Conservation (phyloP, 2,888 invertebrate species). For the Sycophila texana region DNA sequence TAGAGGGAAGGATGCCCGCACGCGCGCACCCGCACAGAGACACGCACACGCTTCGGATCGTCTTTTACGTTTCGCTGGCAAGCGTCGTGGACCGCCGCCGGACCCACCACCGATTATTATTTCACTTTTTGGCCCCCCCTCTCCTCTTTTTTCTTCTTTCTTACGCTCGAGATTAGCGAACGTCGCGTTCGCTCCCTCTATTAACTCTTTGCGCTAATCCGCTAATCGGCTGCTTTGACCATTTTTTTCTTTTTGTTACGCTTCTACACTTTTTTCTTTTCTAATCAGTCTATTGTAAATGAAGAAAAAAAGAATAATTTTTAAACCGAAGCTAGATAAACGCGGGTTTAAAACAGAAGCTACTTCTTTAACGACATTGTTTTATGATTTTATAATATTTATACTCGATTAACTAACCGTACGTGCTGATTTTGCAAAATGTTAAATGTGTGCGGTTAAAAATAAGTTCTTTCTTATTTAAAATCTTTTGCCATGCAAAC, state of each 20-base stretch:
- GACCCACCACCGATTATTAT: conserved; percentile 9
- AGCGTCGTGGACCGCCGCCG: not conserved
- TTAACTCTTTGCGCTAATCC: no score
- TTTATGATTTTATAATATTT: no score
- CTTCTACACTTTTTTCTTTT: not conserved
- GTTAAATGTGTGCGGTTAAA: no score
- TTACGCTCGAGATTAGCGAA: not conserved
- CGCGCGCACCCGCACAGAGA: conserved; percentile 31
- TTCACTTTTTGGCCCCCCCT: conserved; percentile 2
- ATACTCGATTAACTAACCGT: no score
- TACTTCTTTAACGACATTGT: no score
- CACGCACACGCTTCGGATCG: not conserved
- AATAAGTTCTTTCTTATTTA: no score
- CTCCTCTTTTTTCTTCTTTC: not conserved
- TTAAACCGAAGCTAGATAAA: no score
- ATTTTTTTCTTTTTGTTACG: not conserved
- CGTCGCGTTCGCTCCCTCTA: not conserved
- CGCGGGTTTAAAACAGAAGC: no score
- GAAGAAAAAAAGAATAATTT: no score
- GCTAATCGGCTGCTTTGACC: no score
- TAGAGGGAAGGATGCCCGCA: not conserved
- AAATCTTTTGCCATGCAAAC: no score
- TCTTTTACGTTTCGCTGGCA: not conserved
- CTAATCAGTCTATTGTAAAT: not conserved
- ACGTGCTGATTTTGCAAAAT: no score